phyloP scores from a whole-genome alignment of 2,888 invertebrate genomes.

The Meteorus colon region DNA sequence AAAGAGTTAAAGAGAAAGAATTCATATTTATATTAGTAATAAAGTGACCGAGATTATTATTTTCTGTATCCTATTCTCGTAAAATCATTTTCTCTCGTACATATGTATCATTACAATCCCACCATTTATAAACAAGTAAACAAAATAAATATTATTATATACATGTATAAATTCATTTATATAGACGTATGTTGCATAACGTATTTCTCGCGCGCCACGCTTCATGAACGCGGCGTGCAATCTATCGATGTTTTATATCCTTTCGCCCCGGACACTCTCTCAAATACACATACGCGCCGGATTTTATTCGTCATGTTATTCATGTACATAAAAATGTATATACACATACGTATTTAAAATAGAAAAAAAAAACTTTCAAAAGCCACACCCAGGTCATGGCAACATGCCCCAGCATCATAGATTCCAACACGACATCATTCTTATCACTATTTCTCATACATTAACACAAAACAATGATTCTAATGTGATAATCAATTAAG shows the following conservation, averaged over 20 bases:
- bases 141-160: not conserved
- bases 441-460: not conserved
- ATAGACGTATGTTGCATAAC: not conserved
- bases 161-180: not conserved
- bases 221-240: conserved; percentile 15
- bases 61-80: not conserved
- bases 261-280: conserved; percentile 45
- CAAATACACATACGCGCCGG: conserved; percentile 44
- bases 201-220: conserved; percentile 30
- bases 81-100: not conserved
- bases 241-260: conserved; percentile 36
- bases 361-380: conserved; percentile 23
- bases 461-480: not conserved
- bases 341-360: conserved; percentile 18
- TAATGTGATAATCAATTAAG: not conserved
- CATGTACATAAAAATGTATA: conserved; percentile 12
- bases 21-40: not conserved
- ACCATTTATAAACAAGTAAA: conserved; percentile 1
- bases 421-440: conserved; percentile 10
- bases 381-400: conserved; percentile 56
- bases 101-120: not conserved
- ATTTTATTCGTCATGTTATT: conserved; percentile 30
- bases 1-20: not conserved
- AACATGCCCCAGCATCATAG: conserved; percentile 37
- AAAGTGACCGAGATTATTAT: not conserved